Evolutionary conservation across 2,797 vertebrate genomes (phyloP).

Genomic region (Lepidocolaptes lacrymiger): DNA sequence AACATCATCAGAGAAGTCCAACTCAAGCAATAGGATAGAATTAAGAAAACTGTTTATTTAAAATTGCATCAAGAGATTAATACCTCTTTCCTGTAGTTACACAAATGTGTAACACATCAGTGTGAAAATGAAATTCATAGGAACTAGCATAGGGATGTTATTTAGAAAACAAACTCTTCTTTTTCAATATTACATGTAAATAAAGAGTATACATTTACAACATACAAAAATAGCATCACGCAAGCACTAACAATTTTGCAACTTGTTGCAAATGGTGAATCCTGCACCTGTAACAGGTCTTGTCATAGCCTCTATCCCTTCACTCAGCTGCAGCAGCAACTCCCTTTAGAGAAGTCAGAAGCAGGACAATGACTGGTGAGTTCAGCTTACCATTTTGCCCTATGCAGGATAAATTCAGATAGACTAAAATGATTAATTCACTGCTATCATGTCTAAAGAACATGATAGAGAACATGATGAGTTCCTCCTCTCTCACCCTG

Average conservation of each 20-base stretch:
- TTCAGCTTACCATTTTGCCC: neutral
- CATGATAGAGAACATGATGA: too few relatives aligned
- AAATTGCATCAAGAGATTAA: neutral
- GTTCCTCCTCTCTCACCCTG: neutral
- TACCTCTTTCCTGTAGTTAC: neutral
- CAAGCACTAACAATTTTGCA: neutral
- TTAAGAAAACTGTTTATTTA: neutral
- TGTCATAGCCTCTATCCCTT: neutral
- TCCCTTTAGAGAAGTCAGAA: neutral
- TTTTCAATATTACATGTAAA: neutral
- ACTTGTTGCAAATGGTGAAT: neutral
- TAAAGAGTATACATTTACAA: neutral
- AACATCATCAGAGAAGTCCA: neutral
- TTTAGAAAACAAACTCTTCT: neutral
- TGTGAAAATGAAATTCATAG: neutral
- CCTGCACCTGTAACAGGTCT: neutral
- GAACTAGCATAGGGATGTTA: neutral
- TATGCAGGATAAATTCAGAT: neutral
- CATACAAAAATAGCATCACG: neutral
- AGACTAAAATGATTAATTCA: neutral
- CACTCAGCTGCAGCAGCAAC: neutral
- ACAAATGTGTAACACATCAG: neutral
- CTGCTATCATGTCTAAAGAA: neutral
- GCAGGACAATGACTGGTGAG: rapidly evolving
- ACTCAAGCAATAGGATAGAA: neutral